Evolutionary conservation across 2,888 invertebrate species (phyloP), one percentile per base, ranked within the genome.

Genomic region (Temnothorax unifasciatus): DNA sequence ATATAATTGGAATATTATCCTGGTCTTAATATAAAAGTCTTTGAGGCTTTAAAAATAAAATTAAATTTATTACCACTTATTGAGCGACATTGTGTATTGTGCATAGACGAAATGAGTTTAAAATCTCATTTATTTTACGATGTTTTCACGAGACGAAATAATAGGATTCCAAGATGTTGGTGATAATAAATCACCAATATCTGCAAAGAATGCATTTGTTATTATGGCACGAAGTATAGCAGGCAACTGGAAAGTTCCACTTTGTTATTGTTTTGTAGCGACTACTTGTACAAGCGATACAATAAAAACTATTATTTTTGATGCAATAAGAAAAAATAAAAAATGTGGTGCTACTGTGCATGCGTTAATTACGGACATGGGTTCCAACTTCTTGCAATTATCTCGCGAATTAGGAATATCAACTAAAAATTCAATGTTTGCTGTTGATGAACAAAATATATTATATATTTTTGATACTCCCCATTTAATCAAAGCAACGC

Each of bases 381-480:
- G 29, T n/a, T 64, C 41, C 13, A 64, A 64, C 18, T 64, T 38
- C 21, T 11, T 41, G 4, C 11, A 64, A 41, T 21, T 64, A n/a
- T 64, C 41, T 41, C 41, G 64, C 5, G 13, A 64, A 41, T 64
- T 64, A 64, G 41, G 21, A 6, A 64, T 64, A 9, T 64, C 41
- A 5, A 64, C 18, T 18, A 21, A 9, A 64, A 64, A 41, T 64
- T 38, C 64, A n/a, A 6, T 13, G 11, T 64, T 64, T 64, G 11
- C 21, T 8, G 64, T 64, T 13, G 1, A 21, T 64, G n/a, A 5
- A 11, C n/a, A 64, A 21, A 64, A 64, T 13, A 41, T 13, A n/a
- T n/a, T 64, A 1, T 64, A 41, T 41, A 64, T 64, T 64, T 64
- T 64, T 64, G 64, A 64, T 64, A 64, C 41, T 41, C 64, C 64